Evolutionary conservation across 2,113 vertebrate genomes (phyloP), one percentile per base, ranked within the genome.

Genomic region (Callipepla californica): DNA sequence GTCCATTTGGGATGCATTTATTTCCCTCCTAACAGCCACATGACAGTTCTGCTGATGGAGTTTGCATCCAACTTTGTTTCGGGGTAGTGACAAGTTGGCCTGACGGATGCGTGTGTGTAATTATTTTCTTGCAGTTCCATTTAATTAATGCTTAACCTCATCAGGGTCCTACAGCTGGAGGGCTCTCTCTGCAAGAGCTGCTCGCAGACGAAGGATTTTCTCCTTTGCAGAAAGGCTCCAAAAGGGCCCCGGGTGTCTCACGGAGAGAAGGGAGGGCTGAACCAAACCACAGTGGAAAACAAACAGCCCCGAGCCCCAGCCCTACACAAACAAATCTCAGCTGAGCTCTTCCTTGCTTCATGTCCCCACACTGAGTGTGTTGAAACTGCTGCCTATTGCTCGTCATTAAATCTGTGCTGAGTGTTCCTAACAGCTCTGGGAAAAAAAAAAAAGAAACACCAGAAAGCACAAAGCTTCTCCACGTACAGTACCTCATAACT

Each of bases 81-180:
- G 72, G 91, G 82, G 87, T 97, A 96, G 95, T 97, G 97, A 97
- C 96, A 97, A 94, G 93, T 81, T 57, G 14, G 88, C 94, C 97
- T 98, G 97, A 98, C 13, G 85, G 96, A 97, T 97, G 94, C 94
- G 85, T 90, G 91, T 79, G 78, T 96, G 91, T 95, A 97, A 97
- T 98, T 98, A 97, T 97, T 96, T 96, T 95, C 96, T 96, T 34
- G 5, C 66, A 74, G 95, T 97, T 97, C 85, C 78, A 95, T 96
- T 97, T 97, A 98, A 98, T 97, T 97, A 97, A 97, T 96, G 96
- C 94, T 96, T 96, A 97, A 98, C 97, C 96, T 97, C 98, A 93
- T 97, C 95, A 95, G 94, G 94, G 96, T 96, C 95, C 87, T 96
- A 38, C 95, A 97, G 96, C 96, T 94, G 94, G 95, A 83, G 28